Percentiles rank a stretch among this genome's conserved stretches.
These are phyloP conservation scores for Sycophila sp. DNA, from an alignment of 1,140 invertebrate genomes.

Conservation along the genomic window DNA sequence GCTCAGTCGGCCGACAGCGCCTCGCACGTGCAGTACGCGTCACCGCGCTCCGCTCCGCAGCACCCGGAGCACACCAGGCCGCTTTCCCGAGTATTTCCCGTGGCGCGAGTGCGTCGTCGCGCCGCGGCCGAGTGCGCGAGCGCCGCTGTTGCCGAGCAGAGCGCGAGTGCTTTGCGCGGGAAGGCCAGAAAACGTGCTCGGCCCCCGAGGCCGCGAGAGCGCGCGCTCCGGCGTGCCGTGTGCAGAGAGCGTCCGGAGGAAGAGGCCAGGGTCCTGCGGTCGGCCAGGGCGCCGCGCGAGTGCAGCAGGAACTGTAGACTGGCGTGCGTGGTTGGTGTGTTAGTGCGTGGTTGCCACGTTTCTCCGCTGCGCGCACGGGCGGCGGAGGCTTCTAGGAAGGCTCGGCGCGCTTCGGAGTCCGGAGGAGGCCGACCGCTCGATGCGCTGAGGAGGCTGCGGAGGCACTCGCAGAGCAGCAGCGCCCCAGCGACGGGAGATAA, in stretches of 20 bases:
- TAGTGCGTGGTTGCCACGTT: background rate
- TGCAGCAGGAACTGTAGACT: background rate
- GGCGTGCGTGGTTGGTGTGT: background rate
- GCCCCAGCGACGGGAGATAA: background rate
- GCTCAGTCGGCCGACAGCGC: conserved; percentile 59
- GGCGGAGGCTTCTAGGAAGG: too few relatives aligned
- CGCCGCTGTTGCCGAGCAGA: background rate
- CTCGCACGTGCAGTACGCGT: conserved; percentile 47
- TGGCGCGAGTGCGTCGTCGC: background rate
- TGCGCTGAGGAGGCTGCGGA: too few relatives aligned
- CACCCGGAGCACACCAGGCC: background rate
- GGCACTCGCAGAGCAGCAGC: too few relatives aligned
- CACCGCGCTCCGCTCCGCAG: conserved; percentile 43
- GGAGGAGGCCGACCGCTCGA: too few relatives aligned
- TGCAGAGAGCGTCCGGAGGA: conserved; percentile 42
- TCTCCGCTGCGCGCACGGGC: background rate
- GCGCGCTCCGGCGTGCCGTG: conserved; percentile 50
- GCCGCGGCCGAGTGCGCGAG: background rate
- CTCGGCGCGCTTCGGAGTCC: too few relatives aligned
- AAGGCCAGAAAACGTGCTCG: conserved; percentile 34
- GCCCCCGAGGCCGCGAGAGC: conserved; percentile 15
- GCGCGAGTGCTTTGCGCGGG: conserved; percentile 26
- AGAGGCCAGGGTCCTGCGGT: too few relatives aligned
- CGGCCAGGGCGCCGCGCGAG: background rate
- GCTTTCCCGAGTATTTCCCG: background rate